Evolutionary conservation across 2,113 vertebrate species (phyloP).

Genomic region (Labeo rohita): DNA sequence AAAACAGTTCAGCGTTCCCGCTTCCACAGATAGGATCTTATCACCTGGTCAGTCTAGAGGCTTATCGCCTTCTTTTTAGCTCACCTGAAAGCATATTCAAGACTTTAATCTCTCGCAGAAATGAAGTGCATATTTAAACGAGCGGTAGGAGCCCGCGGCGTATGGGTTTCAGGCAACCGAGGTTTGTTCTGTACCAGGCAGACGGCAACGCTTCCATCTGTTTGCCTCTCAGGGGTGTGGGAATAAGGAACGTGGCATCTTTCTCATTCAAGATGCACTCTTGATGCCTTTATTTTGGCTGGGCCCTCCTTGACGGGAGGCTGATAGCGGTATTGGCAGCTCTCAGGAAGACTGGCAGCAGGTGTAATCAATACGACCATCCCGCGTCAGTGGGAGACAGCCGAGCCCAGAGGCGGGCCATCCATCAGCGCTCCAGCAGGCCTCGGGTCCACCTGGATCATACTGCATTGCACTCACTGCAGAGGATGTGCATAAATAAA

Average conservation of each 20-base stretch:
- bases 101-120: constrained; percentile 63
- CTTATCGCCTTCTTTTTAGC: constrained; percentile 62
- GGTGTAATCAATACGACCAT: constrained; percentile 72
- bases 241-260: constrained; percentile 35
- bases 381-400: constrained; percentile 67
- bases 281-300: constrained; percentile 72
- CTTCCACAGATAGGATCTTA: constrained; percentile 54
- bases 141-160: constrained; percentile 17
- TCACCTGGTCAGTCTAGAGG: constrained; percentile 56
- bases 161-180: constrained; percentile 14
- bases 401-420: constrained; percentile 58
- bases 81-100: constrained; percentile 55
- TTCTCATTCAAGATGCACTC: constrained; percentile 54
- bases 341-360: constrained; percentile 70
- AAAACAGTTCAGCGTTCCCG: constrained; percentile 35
- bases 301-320: constrained; percentile 44
- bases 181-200: constrained; percentile 43
- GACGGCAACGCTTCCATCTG: constrained; percentile 16
- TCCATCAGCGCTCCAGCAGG: constrained; percentile 66
- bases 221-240: constrained; percentile 27
- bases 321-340: constrained; percentile 69
- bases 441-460: constrained; percentile 50
- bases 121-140: constrained; percentile 57
- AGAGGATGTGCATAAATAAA: constrained; percentile 65
- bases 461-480: constrained; percentile 35